Conservation (phyloP, 2,888 invertebrate species). For the Euplagia quadripunctaria region DNA sequence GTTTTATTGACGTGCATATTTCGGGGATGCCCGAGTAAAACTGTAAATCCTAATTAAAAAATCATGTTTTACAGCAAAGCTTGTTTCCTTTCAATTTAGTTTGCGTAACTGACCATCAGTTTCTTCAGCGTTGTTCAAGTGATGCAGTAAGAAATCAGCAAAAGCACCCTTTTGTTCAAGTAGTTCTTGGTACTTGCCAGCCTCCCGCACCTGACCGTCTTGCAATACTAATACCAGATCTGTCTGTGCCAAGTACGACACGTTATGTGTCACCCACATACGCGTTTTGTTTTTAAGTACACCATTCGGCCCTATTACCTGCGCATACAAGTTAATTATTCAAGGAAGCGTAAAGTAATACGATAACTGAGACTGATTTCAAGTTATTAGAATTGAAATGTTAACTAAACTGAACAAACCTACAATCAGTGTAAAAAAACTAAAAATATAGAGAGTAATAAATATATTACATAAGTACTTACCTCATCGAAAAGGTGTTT, state of each 20-base stretch:
- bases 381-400: neutral
- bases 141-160: slow-evolving; percentile 93
- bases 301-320: slow-evolving; percentile 88
- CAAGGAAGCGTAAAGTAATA: neutral
- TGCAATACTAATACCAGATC: slow-evolving; percentile 96
- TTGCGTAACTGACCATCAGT: slow-evolving; percentile 62
- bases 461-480: slow-evolving; percentile 1
- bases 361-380: neutral
- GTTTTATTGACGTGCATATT: too few species aligned
- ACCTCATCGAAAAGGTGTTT: slow-evolving; percentile 98
- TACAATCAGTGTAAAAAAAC: too few species aligned
- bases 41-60: too few species aligned
- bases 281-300: slow-evolving; percentile 93
- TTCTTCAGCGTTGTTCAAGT: slow-evolving; percentile 90
- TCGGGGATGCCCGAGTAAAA: too few species aligned
- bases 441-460: too few species aligned
- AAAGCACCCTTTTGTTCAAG: slow-evolving; percentile 94
- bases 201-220: slow-evolving; percentile 95
- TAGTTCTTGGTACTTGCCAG: slow-evolving; percentile 95
- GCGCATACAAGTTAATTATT: neutral
- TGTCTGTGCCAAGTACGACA: slow-evolving; percentile 96
- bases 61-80: too few species aligned
- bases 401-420: neutral
- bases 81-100: neutral
- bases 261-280: slow-evolving; percentile 97